Base-by-base conservation (phyloP, 2,888 invertebrate species). In the Cerastis rubricosa region DNA sequence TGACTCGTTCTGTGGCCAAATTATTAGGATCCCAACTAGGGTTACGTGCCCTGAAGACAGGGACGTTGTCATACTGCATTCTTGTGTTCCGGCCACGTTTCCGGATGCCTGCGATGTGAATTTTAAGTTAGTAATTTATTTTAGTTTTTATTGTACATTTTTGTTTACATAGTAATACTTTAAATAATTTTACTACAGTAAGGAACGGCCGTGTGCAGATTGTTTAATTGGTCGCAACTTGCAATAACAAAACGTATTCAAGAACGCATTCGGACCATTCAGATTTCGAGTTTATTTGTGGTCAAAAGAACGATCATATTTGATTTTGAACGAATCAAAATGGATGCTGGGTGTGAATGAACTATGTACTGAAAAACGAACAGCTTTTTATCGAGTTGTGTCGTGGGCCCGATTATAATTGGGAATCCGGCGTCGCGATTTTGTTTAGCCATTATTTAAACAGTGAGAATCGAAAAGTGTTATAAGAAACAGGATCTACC, bases 311-410 rank as follows among this genome's bases (percentile, higher is more conserved):
- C 95, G 95, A 96, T 94, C 93, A 90, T 93, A 95, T 95, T 96
- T 94, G 94, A 95, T 95, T 95, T 95, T 96, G 96, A 96, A 96
- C 96, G 96, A 96, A 96, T 96, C 96, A 96, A 96, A 96, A 96
- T 96, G 96, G 96, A 96, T 96, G 96, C 96, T 96, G 96, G 96
- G 96, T 96, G 96, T 96, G 96, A 96, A 96, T 96, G 96, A 96
- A 96, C 96, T 96, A 95, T 94, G 94, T 95, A 92, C 94, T 95
- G 95, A 96, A 96, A 96, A 96, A 96, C 96, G 95, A 96, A 95
- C 95, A 95, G 96, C 95, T 96, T 96, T 96, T 95, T 96, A 96
- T 93, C 93, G 94, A 96, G 94, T 96, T 96, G 95, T 96, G 96
- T 95, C 95, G 96, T 95, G 95, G 95, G 93, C 94, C 94, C 94